Conservation (phyloP, 1,140 invertebrate genomes). For the Glossosoma conforme region DNA sequence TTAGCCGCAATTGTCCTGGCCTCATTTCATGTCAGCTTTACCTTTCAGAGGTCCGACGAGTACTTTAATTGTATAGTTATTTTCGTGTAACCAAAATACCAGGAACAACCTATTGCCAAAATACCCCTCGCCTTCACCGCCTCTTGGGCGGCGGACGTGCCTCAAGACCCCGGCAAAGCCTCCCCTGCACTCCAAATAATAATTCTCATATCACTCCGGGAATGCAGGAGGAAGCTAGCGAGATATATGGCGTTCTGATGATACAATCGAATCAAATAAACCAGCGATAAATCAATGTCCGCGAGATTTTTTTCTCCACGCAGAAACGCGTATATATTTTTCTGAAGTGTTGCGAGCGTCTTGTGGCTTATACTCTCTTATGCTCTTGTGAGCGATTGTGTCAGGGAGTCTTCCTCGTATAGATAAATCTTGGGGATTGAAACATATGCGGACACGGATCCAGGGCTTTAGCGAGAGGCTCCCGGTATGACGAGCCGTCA, state of each 20-base stretch:
- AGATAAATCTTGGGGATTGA: constrained; percentile 14
- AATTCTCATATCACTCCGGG: constrained; percentile 31
- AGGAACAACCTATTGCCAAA: too few species aligned
- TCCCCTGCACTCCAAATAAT: constrained; percentile 30
- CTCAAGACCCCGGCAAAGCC: constrained; percentile 4
- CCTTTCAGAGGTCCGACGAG: too few species aligned
- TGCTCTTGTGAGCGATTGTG: constrained; percentile 12
- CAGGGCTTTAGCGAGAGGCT: background rate
- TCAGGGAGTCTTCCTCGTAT: constrained; percentile 5
- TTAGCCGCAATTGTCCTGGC: too few species aligned
- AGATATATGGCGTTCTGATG: constrained; percentile 31
- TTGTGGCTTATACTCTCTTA: too few species aligned
- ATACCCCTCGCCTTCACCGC: constrained; percentile 8
- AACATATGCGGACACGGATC: constrained; percentile 20
- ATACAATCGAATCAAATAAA: constrained; percentile 34
- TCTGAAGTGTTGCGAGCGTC: too few species aligned
- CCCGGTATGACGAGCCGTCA: too few species aligned
- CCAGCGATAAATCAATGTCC: constrained; percentile 32
- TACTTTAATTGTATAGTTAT: too few species aligned
- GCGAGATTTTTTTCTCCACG: constrained; percentile 20
- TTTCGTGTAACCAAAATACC: too few species aligned
- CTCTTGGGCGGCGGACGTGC: constrained; percentile 29
- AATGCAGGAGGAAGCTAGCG: background rate
- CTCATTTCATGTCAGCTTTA: too few species aligned
- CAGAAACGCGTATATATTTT: too few species aligned